A percentile compares a stretch with the other conserved stretches of the same genome.
These are phyloP conservation scores for Machimus rusticus DNA, from an alignment of 2,888 invertebrate species.

Conservation along the genomic window DNA sequence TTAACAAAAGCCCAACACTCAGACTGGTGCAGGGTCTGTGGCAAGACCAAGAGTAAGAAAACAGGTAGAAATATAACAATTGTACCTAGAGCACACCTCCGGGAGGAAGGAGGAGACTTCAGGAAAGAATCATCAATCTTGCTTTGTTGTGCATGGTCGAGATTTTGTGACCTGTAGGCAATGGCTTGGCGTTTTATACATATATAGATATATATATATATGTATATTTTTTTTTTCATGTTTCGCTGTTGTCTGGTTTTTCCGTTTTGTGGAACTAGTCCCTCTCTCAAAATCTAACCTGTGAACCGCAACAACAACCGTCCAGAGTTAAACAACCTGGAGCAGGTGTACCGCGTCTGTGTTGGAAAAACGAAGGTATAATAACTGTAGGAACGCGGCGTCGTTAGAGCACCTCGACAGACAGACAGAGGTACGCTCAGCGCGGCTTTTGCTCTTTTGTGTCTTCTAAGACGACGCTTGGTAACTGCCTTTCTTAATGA, in stretches of 20 bases:
- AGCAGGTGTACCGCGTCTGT: conserved; percentile 25
- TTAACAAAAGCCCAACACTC: conserved; percentile 37
- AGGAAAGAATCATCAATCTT: conserved; percentile 37
- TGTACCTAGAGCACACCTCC: neutral
- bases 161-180: conserved; percentile 36
- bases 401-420: neutral
- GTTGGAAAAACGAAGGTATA: neutral
- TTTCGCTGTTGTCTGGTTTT: neutral
- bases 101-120: conserved; percentile 6
- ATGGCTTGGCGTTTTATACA: neutral
- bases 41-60: neutral
- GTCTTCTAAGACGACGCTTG: conserved; percentile 36
- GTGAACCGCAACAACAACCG: conserved; percentile 43
- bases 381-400: neutral
- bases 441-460: neutral
- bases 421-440: neutral
- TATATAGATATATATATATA: neutral
- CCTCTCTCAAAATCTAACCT: conserved; percentile 42
- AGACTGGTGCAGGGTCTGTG: neutral
- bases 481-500: conserved; percentile 63
- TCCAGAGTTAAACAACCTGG: conserved; percentile 39
- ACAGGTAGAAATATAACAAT: neutral
- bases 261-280: conserved; percentile 1
- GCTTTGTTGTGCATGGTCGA: conserved; percentile 38
- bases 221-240: neutral